phyloP scores from a whole-genome alignment of 2,888 invertebrate species.

The Leucophenga maculata region DNA sequence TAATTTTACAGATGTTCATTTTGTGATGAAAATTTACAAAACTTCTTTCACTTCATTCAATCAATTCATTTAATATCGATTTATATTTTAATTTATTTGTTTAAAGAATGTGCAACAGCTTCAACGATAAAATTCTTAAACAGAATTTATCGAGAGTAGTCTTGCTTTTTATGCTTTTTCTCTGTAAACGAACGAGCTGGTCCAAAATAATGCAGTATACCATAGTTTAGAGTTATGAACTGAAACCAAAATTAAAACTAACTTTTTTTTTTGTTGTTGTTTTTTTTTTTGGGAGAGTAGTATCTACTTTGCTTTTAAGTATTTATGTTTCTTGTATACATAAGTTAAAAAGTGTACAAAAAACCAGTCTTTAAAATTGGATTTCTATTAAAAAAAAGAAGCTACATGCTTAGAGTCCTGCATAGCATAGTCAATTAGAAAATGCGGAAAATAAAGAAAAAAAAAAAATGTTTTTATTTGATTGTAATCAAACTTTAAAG shows the following conservation, averaged over 20 bases:
- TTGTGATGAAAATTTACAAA: slow-evolving; percentile 60
- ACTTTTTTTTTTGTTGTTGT: too few relatives aligned
- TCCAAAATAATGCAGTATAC: too few relatives aligned
- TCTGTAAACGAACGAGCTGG: slow-evolving; percentile 36
- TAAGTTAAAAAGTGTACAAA: slow-evolving; percentile 69
- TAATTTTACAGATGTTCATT: slow-evolving; percentile 32
- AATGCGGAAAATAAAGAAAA: too few relatives aligned
- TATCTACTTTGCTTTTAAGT: too few relatives aligned
- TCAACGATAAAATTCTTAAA: too few relatives aligned
- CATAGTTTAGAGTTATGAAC: too few relatives aligned
- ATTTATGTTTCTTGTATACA: slow-evolving; percentile 29
- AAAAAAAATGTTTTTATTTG: too few relatives aligned
- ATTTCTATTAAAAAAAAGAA: slow-evolving; percentile 28
- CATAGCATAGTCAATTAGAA: too few relatives aligned
- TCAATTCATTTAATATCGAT: slow-evolving; percentile 35
- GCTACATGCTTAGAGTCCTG: too few relatives aligned
- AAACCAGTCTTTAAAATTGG: slow-evolving; percentile 69
- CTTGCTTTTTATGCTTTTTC: slow-evolving; percentile 21
- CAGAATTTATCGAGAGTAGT: slow-evolving; percentile 39
- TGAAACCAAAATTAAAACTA: too few relatives aligned
- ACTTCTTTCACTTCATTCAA: slow-evolving; percentile 41
- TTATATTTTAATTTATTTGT: slow-evolving; percentile 26
- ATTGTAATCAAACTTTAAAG: too few relatives aligned
- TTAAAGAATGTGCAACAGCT: slow-evolving; percentile 39
- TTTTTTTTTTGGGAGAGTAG: too few relatives aligned